Evolutionary conservation across 2,888 invertebrate genomes (phyloP), one percentile per base, ranked within the genome.

Genomic region (Euclidia mi): DNA sequence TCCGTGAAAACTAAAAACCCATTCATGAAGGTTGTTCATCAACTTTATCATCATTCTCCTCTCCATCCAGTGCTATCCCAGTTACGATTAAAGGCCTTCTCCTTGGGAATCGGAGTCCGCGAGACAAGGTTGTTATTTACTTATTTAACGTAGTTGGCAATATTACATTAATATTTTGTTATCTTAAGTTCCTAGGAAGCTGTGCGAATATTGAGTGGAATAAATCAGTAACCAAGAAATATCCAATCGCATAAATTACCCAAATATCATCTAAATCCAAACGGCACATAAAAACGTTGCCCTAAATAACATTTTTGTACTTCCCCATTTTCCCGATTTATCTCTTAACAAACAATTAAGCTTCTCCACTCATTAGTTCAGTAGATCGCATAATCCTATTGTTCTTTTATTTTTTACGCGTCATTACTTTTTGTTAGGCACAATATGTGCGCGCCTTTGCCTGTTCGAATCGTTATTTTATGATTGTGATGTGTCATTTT

Each of bases 301-400:
- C 43, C 35, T 29, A 53, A 32, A 46, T 42, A 60, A 71, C 20
- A 49, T 43, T 45, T 48, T 20, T 28, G 46, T n/a, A 12, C 31
- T 43, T 38, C 45, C 44, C 35, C 34, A 43, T 7, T 32, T 29
- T 31, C 12, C 14, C 31, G 48, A 63, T 56, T 58, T 57, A 52
- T 57, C 62, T 68, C 40, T 37, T 42, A 38, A 59, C 62, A 59
- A 68, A 55, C 68, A 45, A 65, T 65, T 62, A 71, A 56, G 50
- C 51, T 40, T 38, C 28, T 28, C 44, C 32, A 35, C 38, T 65
- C 56, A 60, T 66, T 57, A 42, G 41, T 10, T 53, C 20, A 48
- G 10, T 40, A 35, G 1, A 14, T 18, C 31, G 1, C 32, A 48
- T 59, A 59, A 71, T 51, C 42, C 49, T 48, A 52, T 59, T 50